phyloP scores from a whole-genome alignment of 1,140 invertebrate genomes.

The Cyrtorhinus lividipennis region DNA sequence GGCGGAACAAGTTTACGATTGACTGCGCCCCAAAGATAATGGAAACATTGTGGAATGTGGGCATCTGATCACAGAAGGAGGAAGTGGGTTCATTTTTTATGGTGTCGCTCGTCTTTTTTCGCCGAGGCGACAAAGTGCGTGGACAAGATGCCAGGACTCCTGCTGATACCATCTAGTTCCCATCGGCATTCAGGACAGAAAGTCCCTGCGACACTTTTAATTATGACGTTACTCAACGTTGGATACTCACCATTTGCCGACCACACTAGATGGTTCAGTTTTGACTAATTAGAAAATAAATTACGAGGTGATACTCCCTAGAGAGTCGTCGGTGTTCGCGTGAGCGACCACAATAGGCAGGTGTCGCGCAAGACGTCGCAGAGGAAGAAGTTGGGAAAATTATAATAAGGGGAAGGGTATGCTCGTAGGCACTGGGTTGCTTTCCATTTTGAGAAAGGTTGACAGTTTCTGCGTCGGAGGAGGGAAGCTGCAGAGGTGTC shows the following conservation, averaged over 20 bases:
- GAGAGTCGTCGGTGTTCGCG: background rate
- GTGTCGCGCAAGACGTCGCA: background rate
- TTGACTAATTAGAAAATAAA: background rate
- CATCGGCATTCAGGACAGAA: background rate
- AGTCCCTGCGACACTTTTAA: background rate
- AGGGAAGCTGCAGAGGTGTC: background rate
- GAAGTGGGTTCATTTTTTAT: too few relatives aligned
- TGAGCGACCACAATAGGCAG: background rate
- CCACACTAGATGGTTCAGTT: too few relatives aligned
- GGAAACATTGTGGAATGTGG: too few relatives aligned
- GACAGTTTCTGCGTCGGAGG: background rate
- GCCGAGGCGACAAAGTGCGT: too few relatives aligned
- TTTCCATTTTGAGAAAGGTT: slow-evolving; percentile 1
- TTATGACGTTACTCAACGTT: background rate
- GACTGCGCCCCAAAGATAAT: too few relatives aligned
- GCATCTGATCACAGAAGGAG: too few relatives aligned
- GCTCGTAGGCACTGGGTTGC: too few relatives aligned
- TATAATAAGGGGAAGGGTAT: background rate
- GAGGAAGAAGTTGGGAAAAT: background rate
- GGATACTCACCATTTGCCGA: too few relatives aligned
- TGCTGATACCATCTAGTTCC: too few relatives aligned
- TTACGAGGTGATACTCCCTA: background rate
- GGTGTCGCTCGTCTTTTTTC: too few relatives aligned
- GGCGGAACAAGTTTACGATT: too few relatives aligned
- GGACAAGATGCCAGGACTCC: too few relatives aligned